Evolutionary conservation across 2,797 vertebrate genomes (phyloP), one percentile per base, ranked within the genome.

Genomic region (Somateria mollissima): DNA sequence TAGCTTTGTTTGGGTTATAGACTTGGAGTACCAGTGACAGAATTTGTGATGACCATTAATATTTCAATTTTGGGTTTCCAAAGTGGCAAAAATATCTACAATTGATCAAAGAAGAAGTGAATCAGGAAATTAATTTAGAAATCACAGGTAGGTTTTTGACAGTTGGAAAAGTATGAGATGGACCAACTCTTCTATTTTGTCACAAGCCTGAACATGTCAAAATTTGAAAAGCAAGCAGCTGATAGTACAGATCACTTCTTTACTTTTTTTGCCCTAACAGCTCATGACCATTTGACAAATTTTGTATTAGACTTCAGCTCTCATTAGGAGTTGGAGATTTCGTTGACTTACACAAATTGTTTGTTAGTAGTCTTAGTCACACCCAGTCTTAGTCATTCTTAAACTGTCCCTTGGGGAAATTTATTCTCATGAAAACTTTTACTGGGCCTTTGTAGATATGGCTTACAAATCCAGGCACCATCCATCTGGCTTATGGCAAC

Each of bases 301-400:
- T 37, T 4, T 22, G 5, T 47, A 20, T 19, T 36, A 43, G 37
- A 24, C 27, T 30, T 71, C 36, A 45, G 34, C 0, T 2, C 22
- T 53, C 25, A 7, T 13, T 8, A 1, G 0, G 5, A 25, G 11
- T 10, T 51, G 45, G 14, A 57, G 24, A 27, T 18, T 37, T 27
- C 49, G 10, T 27, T 3, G 34, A 51, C 56, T 5, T 34, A 65
- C 43, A 21, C 43, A 32, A 19, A 34, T 14, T 14, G 17, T 66
- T 54, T 32, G 11, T 49, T 7, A 32, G 6, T 12, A 32, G 6
- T 12, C 37, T n/a, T 3, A 20, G n/a, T 11, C 37, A 57, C 12
- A 73, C 8, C 34, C 64, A 45, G 21, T 4, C 45, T 20, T 25
- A 49, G 24, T 22, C 61, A 49, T 7, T 47, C 87, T 18, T 58